A percentile compares a stretch with the other conserved stretches of the same genome.
Evolutionary conservation across 2,888 invertebrate species (phyloP).

Genomic region (Incurvaria masculella): DNA sequence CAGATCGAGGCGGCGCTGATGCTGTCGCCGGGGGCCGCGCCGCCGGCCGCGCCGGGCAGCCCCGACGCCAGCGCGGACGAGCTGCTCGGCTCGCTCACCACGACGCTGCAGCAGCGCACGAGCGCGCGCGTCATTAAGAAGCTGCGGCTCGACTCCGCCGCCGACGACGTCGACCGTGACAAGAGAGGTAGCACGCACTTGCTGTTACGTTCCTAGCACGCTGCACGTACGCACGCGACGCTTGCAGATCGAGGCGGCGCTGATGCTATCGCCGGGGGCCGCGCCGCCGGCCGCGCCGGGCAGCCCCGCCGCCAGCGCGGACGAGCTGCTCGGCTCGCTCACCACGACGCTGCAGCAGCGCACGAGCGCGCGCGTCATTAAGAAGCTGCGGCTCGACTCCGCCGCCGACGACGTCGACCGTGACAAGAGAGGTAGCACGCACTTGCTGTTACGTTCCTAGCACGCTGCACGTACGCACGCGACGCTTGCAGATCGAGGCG

Average conservation of each 20-base stretch:
- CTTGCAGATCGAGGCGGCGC: neutral
- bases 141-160: conserved; percentile 61
- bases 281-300: conserved; percentile 18
- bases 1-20: no score
- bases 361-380: conserved; percentile 75
- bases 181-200: conserved; percentile 27
- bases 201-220: no score
- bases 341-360: conserved; percentile 62
- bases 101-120: conserved; percentile 59
- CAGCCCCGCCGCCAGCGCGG: neutral
- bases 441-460: no score
- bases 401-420: conserved; percentile 28
- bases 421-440: conserved; percentile 24
- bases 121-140: conserved; percentile 80
- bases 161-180: conserved; percentile 22
- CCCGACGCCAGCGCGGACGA: conserved; percentile 33
- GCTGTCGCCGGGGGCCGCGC: conserved; percentile 23
- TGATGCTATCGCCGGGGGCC: conserved; percentile 28
- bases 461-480: no score
- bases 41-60: conserved; percentile 19
- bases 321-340: conserved; percentile 64
- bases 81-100: conserved; percentile 68
- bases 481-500: no score
- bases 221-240: no score
- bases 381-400: conserved; percentile 68